Evolutionary conservation across 2,888 invertebrate species (phyloP).

Genomic region (Machimus atricapillus): DNA sequence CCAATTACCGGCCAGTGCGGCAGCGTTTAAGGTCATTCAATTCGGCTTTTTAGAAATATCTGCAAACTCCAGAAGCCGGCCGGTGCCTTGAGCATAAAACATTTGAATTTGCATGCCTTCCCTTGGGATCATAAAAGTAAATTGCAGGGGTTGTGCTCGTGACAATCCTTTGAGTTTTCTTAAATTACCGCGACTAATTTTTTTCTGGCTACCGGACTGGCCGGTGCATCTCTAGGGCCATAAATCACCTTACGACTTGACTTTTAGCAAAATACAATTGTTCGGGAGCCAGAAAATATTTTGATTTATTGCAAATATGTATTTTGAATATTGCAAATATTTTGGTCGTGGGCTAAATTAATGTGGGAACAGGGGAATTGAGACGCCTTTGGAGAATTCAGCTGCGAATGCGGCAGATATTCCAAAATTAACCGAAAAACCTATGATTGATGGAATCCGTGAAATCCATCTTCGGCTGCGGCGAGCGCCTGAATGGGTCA

Average conservation of each 20-base stretch:
- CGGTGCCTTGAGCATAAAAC: not conserved
- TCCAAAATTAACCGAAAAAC: not conserved
- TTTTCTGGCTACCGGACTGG: not conserved
- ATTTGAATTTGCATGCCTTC: not conserved
- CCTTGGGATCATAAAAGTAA: slow-evolving; percentile 3
- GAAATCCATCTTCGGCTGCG: not conserved
- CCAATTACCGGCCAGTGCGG: slow-evolving; percentile 17
- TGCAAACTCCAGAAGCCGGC: not conserved
- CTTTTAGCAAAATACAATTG: not conserved
- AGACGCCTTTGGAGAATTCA: not conserved
- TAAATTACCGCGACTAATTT: slow-evolving; percentile 33
- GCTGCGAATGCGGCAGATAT: not conserved
- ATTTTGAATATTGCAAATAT: not conserved
- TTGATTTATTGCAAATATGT: slow-evolving; percentile 5
- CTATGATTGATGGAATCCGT: not conserved
- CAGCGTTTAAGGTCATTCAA: not conserved
- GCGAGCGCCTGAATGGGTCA: not conserved
- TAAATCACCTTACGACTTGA: not conserved
- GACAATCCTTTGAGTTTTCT: not conserved
- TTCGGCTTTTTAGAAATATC: not conserved
- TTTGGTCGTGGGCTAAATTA: not conserved
- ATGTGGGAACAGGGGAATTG: not conserved
- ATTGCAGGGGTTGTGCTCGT: slow-evolving; percentile 18
- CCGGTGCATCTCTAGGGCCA: not conserved
- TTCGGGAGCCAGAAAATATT: not conserved